phyloP scores from a whole-genome alignment of 2,113 vertebrate species.

The Podiceps cristatus region DNA sequence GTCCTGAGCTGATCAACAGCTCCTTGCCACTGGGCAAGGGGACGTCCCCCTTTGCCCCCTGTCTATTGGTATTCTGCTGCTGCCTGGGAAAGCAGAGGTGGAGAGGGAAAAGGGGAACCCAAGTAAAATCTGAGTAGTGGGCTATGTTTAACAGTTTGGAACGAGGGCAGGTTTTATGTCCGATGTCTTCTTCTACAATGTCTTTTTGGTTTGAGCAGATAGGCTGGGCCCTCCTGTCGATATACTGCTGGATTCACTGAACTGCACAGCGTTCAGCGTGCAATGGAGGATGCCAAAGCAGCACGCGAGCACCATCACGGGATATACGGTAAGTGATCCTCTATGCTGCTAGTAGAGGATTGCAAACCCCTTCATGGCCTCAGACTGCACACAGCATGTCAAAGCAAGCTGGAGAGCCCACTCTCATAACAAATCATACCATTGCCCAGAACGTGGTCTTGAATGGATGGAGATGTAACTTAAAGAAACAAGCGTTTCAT shows the following conservation, averaged over 20 bases:
- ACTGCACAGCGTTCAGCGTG: conserved; percentile 90
- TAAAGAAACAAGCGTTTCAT: not conserved
- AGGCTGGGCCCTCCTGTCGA: conserved; percentile 89
- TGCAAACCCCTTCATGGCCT: not conserved
- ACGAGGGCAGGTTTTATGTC: not conserved
- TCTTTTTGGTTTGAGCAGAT: conserved; percentile 77
- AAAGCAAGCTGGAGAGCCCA: not conserved
- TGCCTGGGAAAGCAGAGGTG: not conserved
- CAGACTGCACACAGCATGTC: accelerated
- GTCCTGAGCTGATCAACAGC: not conserved
- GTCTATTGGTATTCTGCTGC: not conserved
- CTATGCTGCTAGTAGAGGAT: not conserved
- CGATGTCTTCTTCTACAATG: not conserved
- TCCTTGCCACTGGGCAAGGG: not conserved
- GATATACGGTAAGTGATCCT: conserved; percentile 85
- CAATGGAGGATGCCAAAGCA: conserved; percentile 91
- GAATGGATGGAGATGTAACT: not conserved
- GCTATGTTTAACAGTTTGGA: not conserved
- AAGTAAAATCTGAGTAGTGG: not conserved
- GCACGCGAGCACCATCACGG: conserved; percentile 81
- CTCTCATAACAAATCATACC: accelerated
- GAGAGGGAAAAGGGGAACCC: not conserved
- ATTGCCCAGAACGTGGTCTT: accelerated
- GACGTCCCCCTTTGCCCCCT: accelerated
- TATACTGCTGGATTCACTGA: conserved; percentile 86